phyloP scores from a whole-genome alignment of 1,140 invertebrate genomes.

The Kradibia gibbosae region DNA sequence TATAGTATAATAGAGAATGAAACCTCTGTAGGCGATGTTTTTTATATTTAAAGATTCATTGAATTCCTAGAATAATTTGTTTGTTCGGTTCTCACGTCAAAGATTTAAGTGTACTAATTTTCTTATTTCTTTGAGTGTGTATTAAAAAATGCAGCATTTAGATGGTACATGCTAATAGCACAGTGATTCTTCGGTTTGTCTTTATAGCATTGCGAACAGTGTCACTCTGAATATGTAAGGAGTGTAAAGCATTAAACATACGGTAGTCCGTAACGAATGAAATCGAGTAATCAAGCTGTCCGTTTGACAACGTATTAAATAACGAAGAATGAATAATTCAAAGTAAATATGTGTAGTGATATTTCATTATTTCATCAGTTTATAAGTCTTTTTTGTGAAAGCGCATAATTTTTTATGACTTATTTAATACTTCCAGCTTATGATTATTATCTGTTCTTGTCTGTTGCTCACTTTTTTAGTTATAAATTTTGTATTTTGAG shows the following conservation, averaged over 20 bases:
- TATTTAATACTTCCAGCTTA: slow-evolving; percentile 12
- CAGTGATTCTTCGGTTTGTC: background rate
- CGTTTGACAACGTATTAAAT: background rate
- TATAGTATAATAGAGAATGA: no score
- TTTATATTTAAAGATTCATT: no score
- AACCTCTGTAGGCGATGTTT: no score
- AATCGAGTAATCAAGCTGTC: slow-evolving; percentile 39
- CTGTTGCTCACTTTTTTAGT: background rate
- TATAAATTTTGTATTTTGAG: background rate
- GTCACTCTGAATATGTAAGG: background rate
- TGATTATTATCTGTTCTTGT: background rate
- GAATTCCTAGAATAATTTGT: no score
- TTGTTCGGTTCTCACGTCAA: background rate
- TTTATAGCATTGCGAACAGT: background rate
- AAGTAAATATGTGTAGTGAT: background rate
- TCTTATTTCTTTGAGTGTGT: slow-evolving; percentile 1
- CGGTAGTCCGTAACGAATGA: slow-evolving; percentile 3
- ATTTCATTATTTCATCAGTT: background rate
- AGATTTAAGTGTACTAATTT: slow-evolving; percentile 35
- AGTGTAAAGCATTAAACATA: background rate
- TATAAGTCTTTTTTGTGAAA: background rate
- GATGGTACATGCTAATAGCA: slow-evolving; percentile 6
- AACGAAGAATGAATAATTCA: slow-evolving; percentile 32
- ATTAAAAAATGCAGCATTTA: slow-evolving; percentile 27
- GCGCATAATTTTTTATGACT: slow-evolving; percentile 14